Evolutionary conservation across 2,113 vertebrate genomes (phyloP), one percentile per base, ranked within the genome.

Genomic region (Ellobius talpinus): DNA sequence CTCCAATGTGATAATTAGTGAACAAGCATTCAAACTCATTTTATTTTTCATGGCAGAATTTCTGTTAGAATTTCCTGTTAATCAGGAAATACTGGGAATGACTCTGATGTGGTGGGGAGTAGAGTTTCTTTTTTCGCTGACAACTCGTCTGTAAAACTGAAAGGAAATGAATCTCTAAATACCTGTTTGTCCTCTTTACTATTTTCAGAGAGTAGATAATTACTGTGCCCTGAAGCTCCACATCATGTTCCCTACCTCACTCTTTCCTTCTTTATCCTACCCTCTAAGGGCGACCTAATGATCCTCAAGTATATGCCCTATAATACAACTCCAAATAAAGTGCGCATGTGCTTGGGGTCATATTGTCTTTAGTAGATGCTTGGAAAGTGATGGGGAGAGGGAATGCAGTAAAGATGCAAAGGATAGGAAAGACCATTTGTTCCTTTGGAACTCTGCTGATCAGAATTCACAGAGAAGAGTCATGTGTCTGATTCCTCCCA

Each of bases 71-170:
- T 26, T 89, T 91, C 9, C n/a, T 87, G 42, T 90, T 95, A 91
- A 87, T 45, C 9, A 50, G 70, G 36, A 91, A 93, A 81, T 92
- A 93, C 89, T 91, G 65, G 24, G 29, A 93, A 3, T 93, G 91
- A 81, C 65, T 77, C 68, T 52, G 9, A 86, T 82, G 84, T 58
- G 36, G 70, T 26, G 2, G 33, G 85, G 78, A 21, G 24, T 50
- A n/a, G 82, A 65, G 47, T 24, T 70, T 10, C 29, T 68, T 68
- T 86, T 66, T 52, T n/a, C 12, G 65, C 72, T 81, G 33, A 91
- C 82, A 96, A 45, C 94, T 95, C 23, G 87, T 91, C 68, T 95
- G 42, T 94, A 96, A 92, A 94, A 96, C 1, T 90, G 50, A 96
- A 78, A 96, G 68, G 55, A 93, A 96, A 82, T 86, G 45, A 81